Base-by-base conservation (phyloP, 2,113 vertebrate species). In the Thalassoma bifasciatum region DNA sequence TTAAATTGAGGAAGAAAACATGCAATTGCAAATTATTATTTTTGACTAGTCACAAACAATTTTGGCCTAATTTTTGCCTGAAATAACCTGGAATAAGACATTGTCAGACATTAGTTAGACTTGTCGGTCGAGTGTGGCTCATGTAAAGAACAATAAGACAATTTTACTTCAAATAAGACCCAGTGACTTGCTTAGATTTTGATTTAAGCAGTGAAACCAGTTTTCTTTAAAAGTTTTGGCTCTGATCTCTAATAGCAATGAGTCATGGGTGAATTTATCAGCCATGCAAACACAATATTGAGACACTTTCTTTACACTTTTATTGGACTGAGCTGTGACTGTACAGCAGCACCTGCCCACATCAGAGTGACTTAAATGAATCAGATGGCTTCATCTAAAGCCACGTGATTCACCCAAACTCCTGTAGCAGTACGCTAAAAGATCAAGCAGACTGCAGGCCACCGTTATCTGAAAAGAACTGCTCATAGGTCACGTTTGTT, bases 291-390 rank as follows among this genome's bases (percentile, higher is more conserved):
- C 24, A 52, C 46, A 40, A 38, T 56, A 51, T 13, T 58, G 60
- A 46, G 34, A 75, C 2, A 24, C 19, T 69, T 22, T 62, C 38
- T 71, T 68, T 72, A 63, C 36, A 60, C 46, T 80, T 83, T 59
- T 57, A 54, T 30, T 66, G 53, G 44, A 58, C 40, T 40, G 30
- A 72, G n/a, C 64, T 52, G 57, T 37, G 53, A 63, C 46, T 71
- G 24, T 63, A 59, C 71, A 38, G 67, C 47, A 36, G 42, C 68
- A 78, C 65, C 83, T 79, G 62, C 60, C 69, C 75, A 77, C 78
- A 69, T 57, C 38, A 81, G 73, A 61, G 34, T 9, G 54, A 77
- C 51, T 10, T 44, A 53, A 62, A 82, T 69, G 64, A 87, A 80
- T 83, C 80, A 68, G 76, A 61, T 36, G 50, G 49, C 62, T 76